Percentiles rank a stretch among this genome's conserved stretches.
Conservation (phyloP, 2,888 invertebrate genomes). For the Liodrosophila aerea region DNA sequence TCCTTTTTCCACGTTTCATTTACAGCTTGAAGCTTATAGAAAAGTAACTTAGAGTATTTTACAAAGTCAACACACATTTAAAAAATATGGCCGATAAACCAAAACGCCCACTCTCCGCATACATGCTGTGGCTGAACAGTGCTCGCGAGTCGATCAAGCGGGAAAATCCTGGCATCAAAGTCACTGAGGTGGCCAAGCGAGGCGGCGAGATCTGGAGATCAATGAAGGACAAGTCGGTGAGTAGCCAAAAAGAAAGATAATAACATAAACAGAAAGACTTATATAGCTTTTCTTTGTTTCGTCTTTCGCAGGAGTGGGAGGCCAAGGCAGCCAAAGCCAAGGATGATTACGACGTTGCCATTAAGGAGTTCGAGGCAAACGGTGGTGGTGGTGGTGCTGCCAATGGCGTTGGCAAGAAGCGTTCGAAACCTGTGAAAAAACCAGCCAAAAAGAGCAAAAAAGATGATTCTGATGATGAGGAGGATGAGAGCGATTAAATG, state of each 20-base stretch:
- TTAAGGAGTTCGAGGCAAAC: constrained; percentile 93
- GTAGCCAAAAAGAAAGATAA: constrained; percentile 32
- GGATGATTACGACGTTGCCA: constrained; percentile 92
- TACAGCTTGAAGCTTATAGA: constrained; percentile 60
- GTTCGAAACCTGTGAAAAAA: constrained; percentile 81
- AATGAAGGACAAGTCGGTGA: constrained; percentile 92
- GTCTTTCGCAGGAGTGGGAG: constrained; percentile 90
- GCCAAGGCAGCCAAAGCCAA: constrained; percentile 93
- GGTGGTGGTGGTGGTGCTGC: constrained; percentile 86
- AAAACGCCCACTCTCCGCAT: constrained; percentile 95
- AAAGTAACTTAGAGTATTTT: constrained; percentile 52
- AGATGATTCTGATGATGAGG: constrained; percentile 86
- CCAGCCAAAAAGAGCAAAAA: constrained; percentile 84
- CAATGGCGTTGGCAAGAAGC: constrained; percentile 84
- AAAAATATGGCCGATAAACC: constrained; percentile 92
- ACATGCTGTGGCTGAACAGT: constrained; percentile 97
- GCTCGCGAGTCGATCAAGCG: constrained; percentile 93
- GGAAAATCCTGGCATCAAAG: constrained; percentile 94
- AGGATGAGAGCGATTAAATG: constrained; percentile 86
- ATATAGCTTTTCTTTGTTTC: constrained; percentile 1
- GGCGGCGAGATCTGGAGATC: constrained; percentile 98
- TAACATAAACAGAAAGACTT: background rate
- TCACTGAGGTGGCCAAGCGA: constrained; percentile 96
- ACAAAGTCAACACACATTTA: constrained; percentile 33
- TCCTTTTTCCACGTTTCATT: constrained; percentile 13